Base-by-base conservation (phyloP, 2,113 vertebrate genomes). In the Geothlypis trichas region DNA sequence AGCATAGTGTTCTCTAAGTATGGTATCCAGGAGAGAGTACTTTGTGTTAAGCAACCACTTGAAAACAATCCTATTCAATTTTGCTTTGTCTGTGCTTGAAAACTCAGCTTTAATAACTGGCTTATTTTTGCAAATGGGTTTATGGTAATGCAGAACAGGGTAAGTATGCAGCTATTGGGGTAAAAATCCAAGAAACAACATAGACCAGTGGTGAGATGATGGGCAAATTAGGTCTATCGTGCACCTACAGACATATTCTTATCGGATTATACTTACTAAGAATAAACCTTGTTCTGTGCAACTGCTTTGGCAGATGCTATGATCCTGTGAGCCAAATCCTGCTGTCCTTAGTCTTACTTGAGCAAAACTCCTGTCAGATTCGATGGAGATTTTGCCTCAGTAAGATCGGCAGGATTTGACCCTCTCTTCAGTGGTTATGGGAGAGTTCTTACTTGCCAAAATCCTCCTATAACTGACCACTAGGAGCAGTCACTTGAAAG, bases 191-290 rank as follows among this genome's bases (percentile, higher is more conserved):
- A 82, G 90, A 94, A 96, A 68, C 37, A 76, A 17, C 39, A 55
- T 26, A 95, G 92, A 87, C 58, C 52, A 46, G 62, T 47, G 57
- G 54, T 88, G 76, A 93, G 88, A 91, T 87, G 94, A 82, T 96
- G 65, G 81, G 71, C 74, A 97, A 96, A 97, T 96, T 93, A 98
- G 94, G 75, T 46, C 88, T 97, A 97, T 97, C 97, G 95, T 39
- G 75, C 77, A 97, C 91, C 96, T 97, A 95, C 95, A 97, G 91
- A 97, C 94, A 97, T 96, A 97, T 96, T 97, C 95, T 96, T 95
- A 97, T 94, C 97, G 97, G 97, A 97, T 97, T 97, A 97, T 96
- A 95, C 82, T 96, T 97, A 83, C 96, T 97, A 97, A 97, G 96
- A 97, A 97, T 96, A 96, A 96, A 96, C 95, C 96, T 93, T 71